These are phyloP conservation scores for Galerucella nymphaeae DNA, from an alignment of 2,888 invertebrate species.

Conservation along the genomic window DNA sequence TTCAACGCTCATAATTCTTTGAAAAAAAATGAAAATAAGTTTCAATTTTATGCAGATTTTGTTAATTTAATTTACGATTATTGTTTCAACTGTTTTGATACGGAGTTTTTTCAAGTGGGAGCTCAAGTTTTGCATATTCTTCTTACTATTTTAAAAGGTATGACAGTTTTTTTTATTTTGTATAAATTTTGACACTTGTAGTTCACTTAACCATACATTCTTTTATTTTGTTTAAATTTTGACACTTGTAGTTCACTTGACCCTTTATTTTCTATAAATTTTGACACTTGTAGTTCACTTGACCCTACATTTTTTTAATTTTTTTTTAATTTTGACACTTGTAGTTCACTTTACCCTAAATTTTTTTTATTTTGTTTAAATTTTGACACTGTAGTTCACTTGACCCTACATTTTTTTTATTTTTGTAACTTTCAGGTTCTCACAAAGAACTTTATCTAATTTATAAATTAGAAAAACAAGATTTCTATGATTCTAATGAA, in stretches of 20 bases:
- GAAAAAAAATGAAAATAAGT: constrained; percentile 33
- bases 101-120: constrained; percentile 45
- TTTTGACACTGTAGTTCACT: too few relatives aligned
- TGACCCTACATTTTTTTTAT: too few relatives aligned
- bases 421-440: constrained; percentile 28
- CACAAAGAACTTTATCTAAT: constrained; percentile 39
- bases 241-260: too few relatives aligned
- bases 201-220: too few relatives aligned
- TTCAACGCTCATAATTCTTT: constrained; percentile 41
- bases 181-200: background rate
- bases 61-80: constrained; percentile 43
- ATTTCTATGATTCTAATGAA: constrained; percentile 42
- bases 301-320: too few relatives aligned
- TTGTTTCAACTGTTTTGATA: constrained; percentile 38
- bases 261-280: too few relatives aligned
- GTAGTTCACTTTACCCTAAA: too few relatives aligned
- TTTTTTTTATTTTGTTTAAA: too few relatives aligned
- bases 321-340: too few relatives aligned
- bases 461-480: constrained; percentile 47
- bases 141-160: constrained; percentile 44
- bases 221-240: too few relatives aligned
- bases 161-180: background rate
- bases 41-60: constrained; percentile 42
- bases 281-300: too few relatives aligned
- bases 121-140: constrained; percentile 49